Conservation (phyloP, 2,113 vertebrate genomes). For the Anoura caudifer region DNA sequence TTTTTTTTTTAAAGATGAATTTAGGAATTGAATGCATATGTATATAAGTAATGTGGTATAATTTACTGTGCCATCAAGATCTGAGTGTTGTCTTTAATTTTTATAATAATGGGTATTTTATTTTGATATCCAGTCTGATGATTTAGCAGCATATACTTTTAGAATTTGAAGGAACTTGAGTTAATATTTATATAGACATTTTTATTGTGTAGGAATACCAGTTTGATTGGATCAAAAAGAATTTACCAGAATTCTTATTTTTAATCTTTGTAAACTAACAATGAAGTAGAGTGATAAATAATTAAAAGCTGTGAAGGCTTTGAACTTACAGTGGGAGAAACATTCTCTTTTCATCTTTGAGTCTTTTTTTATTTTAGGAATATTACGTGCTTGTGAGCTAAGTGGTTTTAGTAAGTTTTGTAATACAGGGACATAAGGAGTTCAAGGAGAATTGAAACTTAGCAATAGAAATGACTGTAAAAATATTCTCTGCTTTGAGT, state of each 20-base stretch:
- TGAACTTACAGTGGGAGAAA: not conserved
- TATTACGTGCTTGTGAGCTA: not conserved
- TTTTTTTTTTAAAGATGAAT: not conserved
- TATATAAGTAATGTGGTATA: not conserved
- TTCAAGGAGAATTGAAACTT: not conserved
- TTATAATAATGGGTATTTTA: not conserved
- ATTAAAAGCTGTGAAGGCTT: not conserved
- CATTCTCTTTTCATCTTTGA: not conserved
- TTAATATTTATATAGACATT: slow-evolving; percentile 26
- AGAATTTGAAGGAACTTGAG: not conserved
- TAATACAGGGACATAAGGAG: not conserved
- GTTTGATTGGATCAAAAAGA: slow-evolving; percentile 19
- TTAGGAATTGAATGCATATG: slow-evolving; percentile 14
- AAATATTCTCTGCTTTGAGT: not conserved
- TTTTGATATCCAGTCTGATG: slow-evolving; percentile 2
- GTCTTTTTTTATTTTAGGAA: not conserved
- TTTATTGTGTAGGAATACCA: slow-evolving; percentile 13
- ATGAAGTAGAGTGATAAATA: not conserved
- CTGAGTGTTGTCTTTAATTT: slow-evolving; percentile 19
- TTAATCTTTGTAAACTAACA: slow-evolving; percentile 7
- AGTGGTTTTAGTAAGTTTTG: not conserved
- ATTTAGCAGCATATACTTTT: slow-evolving; percentile 35
- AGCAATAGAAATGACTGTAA: not conserved
- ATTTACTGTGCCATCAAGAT: not conserved
- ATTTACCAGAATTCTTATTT: slow-evolving; percentile 30